Evolutionary conservation across 2,797 vertebrate species (phyloP).

Genomic region (Pristis pectinata): DNA sequence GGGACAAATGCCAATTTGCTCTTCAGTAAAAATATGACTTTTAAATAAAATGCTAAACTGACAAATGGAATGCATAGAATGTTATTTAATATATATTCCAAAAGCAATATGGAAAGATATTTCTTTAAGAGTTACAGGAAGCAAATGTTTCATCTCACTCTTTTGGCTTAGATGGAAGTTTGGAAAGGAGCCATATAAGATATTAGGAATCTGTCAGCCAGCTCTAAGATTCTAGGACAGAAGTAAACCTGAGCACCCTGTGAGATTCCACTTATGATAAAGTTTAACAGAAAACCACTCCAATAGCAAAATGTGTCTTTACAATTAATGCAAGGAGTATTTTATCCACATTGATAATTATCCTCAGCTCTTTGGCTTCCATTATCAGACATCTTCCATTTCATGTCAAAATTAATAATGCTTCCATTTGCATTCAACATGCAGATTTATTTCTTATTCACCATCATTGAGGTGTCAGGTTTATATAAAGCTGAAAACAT

Average conservation of each 20-base stretch:
- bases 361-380: slow-evolving; percentile 25
- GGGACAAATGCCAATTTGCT: not conserved
- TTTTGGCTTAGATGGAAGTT: not conserved
- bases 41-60: not conserved
- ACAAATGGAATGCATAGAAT: slow-evolving; percentile 3
- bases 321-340: not conserved
- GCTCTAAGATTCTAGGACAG: not conserved
- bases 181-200: slow-evolving; percentile 29
- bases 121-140: not conserved
- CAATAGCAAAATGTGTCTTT: slow-evolving; percentile 23
- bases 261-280: not conserved
- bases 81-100: not conserved
- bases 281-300: slow-evolving; percentile 2
- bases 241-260: not conserved
- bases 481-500: not conserved
- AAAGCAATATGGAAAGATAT: not conserved
- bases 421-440: not conserved
- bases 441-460: not conserved
- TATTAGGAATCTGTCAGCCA: not conserved
- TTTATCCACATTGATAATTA: slow-evolving; percentile 2
- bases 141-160: slow-evolving; percentile 20
- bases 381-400: slow-evolving; percentile 4
- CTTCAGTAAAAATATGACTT: not conserved
- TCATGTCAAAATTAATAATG: not conserved
- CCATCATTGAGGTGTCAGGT: not conserved